Evolutionary conservation across 2,797 vertebrate species (phyloP).

Genomic region (Pseudomugil tenellus): DNA sequence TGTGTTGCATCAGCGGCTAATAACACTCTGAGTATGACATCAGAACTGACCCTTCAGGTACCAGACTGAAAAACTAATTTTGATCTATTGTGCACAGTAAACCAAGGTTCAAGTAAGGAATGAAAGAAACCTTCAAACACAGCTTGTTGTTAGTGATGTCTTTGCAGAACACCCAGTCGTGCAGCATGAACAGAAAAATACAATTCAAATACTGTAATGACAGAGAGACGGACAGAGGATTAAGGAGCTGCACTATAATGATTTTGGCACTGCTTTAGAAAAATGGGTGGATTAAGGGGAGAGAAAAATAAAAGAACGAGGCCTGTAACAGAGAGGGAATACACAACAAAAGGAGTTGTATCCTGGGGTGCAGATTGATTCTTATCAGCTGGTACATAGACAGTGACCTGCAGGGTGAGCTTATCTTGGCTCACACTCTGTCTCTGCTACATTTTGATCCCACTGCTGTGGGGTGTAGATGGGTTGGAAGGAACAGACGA

Average conservation of each 20-base stretch:
- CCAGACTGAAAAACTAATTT: constrained; percentile 3
- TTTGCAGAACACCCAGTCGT: constrained; percentile 6
- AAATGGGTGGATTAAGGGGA: constrained; percentile 48
- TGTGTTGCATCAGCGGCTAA: constrained; percentile 6
- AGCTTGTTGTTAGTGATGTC: neutral
- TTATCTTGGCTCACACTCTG: constrained; percentile 76
- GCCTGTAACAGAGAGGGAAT: constrained; percentile 55
- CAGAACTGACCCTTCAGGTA: constrained; percentile 3
- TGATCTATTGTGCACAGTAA: constrained; percentile 15
- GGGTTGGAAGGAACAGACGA: constrained; percentile 36
- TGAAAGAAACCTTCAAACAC: constrained; percentile 35
- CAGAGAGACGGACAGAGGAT: constrained; percentile 33
- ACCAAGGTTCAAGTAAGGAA: constrained; percentile 8
- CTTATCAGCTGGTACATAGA: constrained; percentile 78
- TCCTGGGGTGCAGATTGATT: constrained; percentile 76
- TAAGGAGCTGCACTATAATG: constrained; percentile 36
- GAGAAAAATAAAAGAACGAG: constrained; percentile 58
- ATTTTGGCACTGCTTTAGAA: constrained; percentile 52
- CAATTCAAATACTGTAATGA: constrained; percentile 40
- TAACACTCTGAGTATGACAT: neutral
- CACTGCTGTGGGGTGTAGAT: constrained; percentile 65
- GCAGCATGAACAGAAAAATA: constrained; percentile 11
- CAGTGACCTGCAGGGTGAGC: constrained; percentile 74
- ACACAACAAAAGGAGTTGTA: constrained; percentile 69
- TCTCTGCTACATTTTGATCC: constrained; percentile 73